Evolutionary conservation across 2,797 vertebrate genomes (phyloP), one percentile per base, ranked within the genome.

Genomic region (Falco cherrug): DNA sequence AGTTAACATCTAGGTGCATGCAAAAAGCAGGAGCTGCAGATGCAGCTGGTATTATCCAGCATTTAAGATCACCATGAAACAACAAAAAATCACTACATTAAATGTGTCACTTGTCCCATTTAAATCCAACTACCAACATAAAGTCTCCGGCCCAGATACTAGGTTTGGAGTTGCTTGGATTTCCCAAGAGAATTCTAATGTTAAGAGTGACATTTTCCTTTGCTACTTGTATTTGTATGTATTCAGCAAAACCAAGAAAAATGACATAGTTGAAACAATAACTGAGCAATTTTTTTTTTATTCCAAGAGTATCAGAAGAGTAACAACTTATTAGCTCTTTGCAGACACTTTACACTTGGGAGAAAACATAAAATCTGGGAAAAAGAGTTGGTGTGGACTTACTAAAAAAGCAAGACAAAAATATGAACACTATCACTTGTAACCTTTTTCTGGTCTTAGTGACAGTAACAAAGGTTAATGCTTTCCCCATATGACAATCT

Each of bases 31-130:
- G 5, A 37, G 25, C 56, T 96, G 76, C 81, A 96, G 78, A 69
- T 95, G 69, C 81, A 89, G 78, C 12, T 28, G 37, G 20, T 84
- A 90, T 84, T 82, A 78, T 83, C 67, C 91, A 93, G 7, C 37
- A 53, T 82, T 97, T 94, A 95, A 94, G 80, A 92, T 83, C 53
- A 96, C 25, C 50, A 91, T 9, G 29, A 60, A 80, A 43, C 20
- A 92, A 82, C 60, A 37, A 92, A 77, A 43, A 92, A 89, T 95
- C 94, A 87, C 67, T 78, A 57, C 9, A 78, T 61, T 68, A 74
- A 88, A 89, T 37, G 41, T 75, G 61, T 89, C 67, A 70, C 73
- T 83, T 91, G n/a, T 39, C 43, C 64, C 91, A 60, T 71, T 96
- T 96, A 85, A 96, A 89, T 81, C 20, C 53, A 37, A 1, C 14